Conservation (phyloP, 2,113 vertebrate genomes). For the Rhinolophus sinicus region DNA sequence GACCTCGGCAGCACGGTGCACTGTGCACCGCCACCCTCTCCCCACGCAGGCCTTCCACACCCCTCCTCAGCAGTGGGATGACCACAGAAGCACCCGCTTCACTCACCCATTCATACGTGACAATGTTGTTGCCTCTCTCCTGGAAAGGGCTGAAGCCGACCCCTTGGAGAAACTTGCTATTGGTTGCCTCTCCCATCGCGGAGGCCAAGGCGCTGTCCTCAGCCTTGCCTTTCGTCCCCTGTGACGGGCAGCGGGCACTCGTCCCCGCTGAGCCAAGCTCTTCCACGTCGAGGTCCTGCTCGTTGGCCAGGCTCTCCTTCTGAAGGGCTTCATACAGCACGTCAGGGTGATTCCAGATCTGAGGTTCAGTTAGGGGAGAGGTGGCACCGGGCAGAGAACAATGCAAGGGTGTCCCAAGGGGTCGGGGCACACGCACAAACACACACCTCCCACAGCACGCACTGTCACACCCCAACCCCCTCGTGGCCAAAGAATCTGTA, state of each 20-base stretch:
- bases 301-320: constrained; percentile 96
- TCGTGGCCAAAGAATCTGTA: background rate
- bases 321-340: constrained; percentile 96
- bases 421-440: background rate
- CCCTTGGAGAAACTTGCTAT: constrained; percentile 91
- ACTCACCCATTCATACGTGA: constrained; percentile 99
- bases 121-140: constrained; percentile 96
- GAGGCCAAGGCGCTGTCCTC: constrained; percentile 87
- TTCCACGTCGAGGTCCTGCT: constrained; percentile 97
- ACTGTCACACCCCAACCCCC: background rate
- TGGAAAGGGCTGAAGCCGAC: constrained; percentile 92
- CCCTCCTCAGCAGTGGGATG: background rate
- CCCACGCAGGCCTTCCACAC: background rate
- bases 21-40: background rate
- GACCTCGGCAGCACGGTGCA: background rate
- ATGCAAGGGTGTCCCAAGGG: background rate
- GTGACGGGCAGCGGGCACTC: constrained; percentile 89
- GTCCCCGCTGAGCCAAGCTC: constrained; percentile 90
- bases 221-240: constrained; percentile 92
- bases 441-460: background rate
- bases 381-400: background rate
- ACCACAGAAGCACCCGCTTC: background rate
- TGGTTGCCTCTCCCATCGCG: constrained; percentile 88
- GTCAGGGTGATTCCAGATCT: constrained; percentile 99
- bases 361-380: constrained; percentile 36